A percentile compares a stretch with the other conserved stretches of the same genome.
Evolutionary conservation across 1,140 invertebrate species (phyloP).

Genomic region (Heliconius congener): DNA sequence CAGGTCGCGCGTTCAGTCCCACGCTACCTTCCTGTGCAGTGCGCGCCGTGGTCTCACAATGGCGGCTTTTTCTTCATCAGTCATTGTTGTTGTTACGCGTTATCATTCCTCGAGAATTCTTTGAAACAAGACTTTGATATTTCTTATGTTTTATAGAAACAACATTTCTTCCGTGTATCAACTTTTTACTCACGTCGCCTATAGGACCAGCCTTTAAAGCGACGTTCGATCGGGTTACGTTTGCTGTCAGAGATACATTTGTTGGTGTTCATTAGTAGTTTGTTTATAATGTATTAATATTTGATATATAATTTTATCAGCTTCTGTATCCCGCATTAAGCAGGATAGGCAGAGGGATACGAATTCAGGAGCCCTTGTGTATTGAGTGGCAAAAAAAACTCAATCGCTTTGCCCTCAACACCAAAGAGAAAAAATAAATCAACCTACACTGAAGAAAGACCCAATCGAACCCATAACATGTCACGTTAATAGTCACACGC

Average conservation of each 20-base stretch:
- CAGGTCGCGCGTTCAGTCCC: conserved; percentile 61
- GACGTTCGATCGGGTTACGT: conserved; percentile 52
- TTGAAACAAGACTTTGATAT: conserved; percentile 67
- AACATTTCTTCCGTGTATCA: conserved; percentile 66
- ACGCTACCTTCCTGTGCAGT: conserved; percentile 58
- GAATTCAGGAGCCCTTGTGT: too few species aligned
- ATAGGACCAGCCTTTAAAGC: conserved; percentile 49
- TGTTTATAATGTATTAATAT: conserved; percentile 11
- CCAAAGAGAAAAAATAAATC: too few species aligned
- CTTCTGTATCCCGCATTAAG: too few species aligned
- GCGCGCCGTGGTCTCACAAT: conserved; percentile 66
- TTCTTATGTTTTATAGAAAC: conserved; percentile 66
- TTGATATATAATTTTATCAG: too few species aligned
- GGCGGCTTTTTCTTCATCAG: conserved; percentile 70
- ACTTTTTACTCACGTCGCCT: conserved; percentile 52
- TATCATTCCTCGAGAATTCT: conserved; percentile 62
- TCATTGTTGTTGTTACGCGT: conserved; percentile 66
- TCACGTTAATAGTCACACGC: too few species aligned
- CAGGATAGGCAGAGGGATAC: too few species aligned
- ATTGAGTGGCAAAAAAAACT: too few species aligned
- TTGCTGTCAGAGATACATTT: conserved; percentile 51
- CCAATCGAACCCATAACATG: too few species aligned
- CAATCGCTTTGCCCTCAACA: too few species aligned
- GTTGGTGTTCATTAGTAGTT: conserved; percentile 21
- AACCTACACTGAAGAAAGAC: too few species aligned